Evolutionary conservation across 2,797 vertebrate species (phyloP), one percentile per base, ranked within the genome.

Genomic region (Poeciliopsis gracilis): DNA sequence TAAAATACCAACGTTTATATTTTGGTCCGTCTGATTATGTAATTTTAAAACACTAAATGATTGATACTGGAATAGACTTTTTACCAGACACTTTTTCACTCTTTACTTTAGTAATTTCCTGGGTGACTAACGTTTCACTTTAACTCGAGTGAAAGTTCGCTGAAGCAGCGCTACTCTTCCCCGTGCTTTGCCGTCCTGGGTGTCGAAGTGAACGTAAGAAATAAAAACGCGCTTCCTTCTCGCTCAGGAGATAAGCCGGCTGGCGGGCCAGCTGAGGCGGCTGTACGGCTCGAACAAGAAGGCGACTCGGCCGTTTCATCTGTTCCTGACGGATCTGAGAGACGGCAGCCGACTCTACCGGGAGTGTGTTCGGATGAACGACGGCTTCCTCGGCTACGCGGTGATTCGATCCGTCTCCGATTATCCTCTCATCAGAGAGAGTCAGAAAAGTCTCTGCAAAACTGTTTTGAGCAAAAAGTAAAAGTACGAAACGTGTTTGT

Each of bases 321-420:
- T 99, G 36, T 96, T 89, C 79, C 95, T 99, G 86, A 96, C 96
- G 0, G 96, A 96, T 43, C 94, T 98, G 78, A 82, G 79, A 1
- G 87, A 89, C 15, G 95, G 95, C 83, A 94, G 96, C 0, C 93
- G 92, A 0, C 91, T 98, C 72, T 96, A 97, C 57, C 93, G 94
- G 75, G 97, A 97, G 82, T 99, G 98, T 78, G 28, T 97, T 59
- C 93, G 97, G 77, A 97, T 97, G 98, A 99, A 99, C 10, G 97
- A 97, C 0, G 98, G 98, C 77, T 99, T 99, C 91, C 92, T 94
- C 73, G 88, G 88, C 38, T 99, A 98, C 79, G 75, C 88, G 92
- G 98, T 97, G 45, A 89, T 47, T 88, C 36, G 33, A 46, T 30
- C 20, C 6, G 36, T 18, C 12, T 5, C 77, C n/a, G 2, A 15